Percentiles rank a stretch among this genome's conserved stretches.
These are phyloP conservation scores for Aphaenogaster ashmeadi DNA, from an alignment of 1,140 invertebrate species.

Conservation along the genomic window DNA sequence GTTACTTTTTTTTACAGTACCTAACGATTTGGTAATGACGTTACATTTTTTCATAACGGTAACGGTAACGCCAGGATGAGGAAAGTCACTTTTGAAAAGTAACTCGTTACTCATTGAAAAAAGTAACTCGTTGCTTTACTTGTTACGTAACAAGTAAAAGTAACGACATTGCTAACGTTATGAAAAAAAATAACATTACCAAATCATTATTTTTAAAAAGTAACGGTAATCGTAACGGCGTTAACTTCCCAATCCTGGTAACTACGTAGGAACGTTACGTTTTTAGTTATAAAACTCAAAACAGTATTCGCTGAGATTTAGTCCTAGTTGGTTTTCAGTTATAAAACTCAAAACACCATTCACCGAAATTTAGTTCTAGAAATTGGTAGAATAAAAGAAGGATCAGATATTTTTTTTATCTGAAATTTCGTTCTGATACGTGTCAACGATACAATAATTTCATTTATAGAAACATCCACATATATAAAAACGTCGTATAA, in stretches of 20 bases:
- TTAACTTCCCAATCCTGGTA: not conserved
- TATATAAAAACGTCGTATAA: slow-evolving; percentile 50
- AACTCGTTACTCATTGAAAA: too few species aligned
- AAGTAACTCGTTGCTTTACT: too few species aligned
- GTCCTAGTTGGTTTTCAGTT: not conserved
- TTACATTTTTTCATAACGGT: too few species aligned
- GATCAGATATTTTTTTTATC: not conserved
- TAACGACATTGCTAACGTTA: too few species aligned
- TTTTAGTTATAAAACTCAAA: not conserved
- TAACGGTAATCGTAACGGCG: too few species aligned
- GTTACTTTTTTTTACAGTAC: too few species aligned
- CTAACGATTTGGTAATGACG: too few species aligned
- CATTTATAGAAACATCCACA: slow-evolving; percentile 35
- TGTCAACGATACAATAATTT: slow-evolving; percentile 25
- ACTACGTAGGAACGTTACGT: slow-evolving; percentile 20
- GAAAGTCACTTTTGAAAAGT: too few species aligned
- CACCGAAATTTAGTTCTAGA: not conserved
- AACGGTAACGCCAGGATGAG: too few species aligned
- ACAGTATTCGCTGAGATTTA: not conserved
- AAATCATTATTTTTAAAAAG: too few species aligned
- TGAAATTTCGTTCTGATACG: slow-evolving; percentile 30
- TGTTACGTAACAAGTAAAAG: too few species aligned
- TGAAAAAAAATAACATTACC: too few species aligned
- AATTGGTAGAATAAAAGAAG: not conserved
- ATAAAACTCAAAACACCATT: not conserved